These are phyloP conservation scores for Oreohelix idahoensis DNA, from an alignment of 1,140 invertebrate species.

Conservation along the genomic window DNA sequence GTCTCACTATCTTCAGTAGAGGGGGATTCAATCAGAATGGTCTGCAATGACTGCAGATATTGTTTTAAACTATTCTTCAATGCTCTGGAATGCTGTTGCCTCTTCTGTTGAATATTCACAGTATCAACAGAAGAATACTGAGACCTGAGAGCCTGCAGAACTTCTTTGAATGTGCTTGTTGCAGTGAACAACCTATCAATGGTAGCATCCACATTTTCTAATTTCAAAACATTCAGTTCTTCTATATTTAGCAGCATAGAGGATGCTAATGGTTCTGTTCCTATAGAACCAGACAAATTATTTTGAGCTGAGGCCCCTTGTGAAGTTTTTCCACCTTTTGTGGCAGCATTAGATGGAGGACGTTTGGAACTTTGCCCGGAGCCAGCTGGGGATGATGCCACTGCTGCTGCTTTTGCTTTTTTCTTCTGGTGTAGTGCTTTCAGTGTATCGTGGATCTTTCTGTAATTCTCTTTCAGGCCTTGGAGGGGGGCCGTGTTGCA, in stretches of 20 bases:
- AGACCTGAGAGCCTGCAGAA: constrained; percentile 8
- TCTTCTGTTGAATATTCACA: constrained; percentile 2
- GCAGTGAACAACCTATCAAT: constrained; percentile 25
- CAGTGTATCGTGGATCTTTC: constrained; percentile 30
- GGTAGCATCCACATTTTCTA: constrained; percentile 42
- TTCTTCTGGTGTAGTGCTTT: constrained; percentile 27
- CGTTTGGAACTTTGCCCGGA: neutral
- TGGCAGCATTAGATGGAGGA: neutral
- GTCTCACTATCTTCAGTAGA: neutral
- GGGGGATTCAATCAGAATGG: constrained; percentile 7
- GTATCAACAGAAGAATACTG: neutral
- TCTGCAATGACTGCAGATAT: constrained; percentile 31
- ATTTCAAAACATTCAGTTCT: neutral
- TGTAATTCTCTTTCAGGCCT: constrained; percentile 32
- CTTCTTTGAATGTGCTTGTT: constrained; percentile 27
- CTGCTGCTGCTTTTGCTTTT: constrained; percentile 20
- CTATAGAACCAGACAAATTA: neutral
- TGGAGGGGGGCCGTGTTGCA: constrained; percentile 82
- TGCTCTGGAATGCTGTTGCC: constrained; percentile 32
- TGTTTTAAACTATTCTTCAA: constrained; percentile 32
- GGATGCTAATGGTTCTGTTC: neutral
- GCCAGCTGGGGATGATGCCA: neutral
- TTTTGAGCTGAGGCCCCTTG: neutral
- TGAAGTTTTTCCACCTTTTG: neutral
- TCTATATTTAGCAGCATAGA: neutral